Percentiles rank a stretch among this genome's conserved stretches.
These are phyloP conservation scores for Alligator mississippiensis DNA, from an alignment of 2,113 vertebrate species.

Conservation along the genomic window DNA sequence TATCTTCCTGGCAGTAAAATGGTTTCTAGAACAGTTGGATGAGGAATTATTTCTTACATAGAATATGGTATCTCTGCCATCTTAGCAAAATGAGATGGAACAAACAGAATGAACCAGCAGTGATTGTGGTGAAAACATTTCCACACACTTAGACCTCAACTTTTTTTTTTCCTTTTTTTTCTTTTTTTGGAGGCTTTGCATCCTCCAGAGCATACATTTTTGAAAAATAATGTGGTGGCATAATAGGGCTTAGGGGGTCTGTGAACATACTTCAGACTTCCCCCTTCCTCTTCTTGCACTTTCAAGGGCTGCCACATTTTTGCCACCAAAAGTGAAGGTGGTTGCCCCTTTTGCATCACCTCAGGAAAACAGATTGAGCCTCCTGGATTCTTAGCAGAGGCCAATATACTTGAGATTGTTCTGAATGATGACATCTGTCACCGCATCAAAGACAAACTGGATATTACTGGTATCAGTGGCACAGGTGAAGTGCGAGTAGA, in stretches of 20 bases:
- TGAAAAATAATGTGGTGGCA: constrained; percentile 20
- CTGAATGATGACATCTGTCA: constrained; percentile 99
- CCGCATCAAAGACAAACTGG: constrained; percentile 98
- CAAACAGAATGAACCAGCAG: constrained; percentile 57
- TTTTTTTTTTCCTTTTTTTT: neutral
- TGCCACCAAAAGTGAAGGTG: constrained; percentile 38
- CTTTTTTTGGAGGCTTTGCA: neutral
- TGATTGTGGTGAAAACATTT: constrained; percentile 59
- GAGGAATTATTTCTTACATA: constrained; percentile 51
- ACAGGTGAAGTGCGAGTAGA: constrained; percentile 97
- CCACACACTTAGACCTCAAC: constrained; percentile 57
- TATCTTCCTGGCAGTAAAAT: constrained; percentile 26
- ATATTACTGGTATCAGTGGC: constrained; percentile 96
- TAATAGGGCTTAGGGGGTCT: constrained; percentile 47
- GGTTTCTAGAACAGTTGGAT: constrained; percentile 45
- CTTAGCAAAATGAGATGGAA: constrained; percentile 61
- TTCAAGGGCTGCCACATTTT: constrained; percentile 42
- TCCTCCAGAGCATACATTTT: constrained; percentile 20
- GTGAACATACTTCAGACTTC: constrained; percentile 37
- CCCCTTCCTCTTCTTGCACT: constrained; percentile 55
- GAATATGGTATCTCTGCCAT: constrained; percentile 45
- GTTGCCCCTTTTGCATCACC: constrained; percentile 56
- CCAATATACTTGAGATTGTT: constrained; percentile 99
- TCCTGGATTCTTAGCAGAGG: constrained; percentile 88
- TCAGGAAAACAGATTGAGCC: constrained; percentile 30